A percentile compares a stretch with the other conserved stretches of the same genome.
Evolutionary conservation across 2,888 invertebrate genomes (phyloP).

Genomic region (Nematopogon swammerdamellus): DNA sequence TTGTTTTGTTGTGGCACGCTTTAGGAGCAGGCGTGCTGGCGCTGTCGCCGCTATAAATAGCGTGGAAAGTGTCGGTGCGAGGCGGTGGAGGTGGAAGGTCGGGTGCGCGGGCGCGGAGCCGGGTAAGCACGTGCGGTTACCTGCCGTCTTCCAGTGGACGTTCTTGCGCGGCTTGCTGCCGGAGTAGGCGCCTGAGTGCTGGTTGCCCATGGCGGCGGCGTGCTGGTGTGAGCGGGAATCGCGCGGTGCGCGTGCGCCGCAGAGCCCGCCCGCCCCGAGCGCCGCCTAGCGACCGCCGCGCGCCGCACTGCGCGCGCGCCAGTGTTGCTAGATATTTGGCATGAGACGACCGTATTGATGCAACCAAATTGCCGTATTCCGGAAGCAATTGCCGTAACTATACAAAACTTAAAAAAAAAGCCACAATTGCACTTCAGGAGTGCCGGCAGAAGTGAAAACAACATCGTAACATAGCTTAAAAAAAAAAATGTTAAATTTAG

Average conservation of each 20-base stretch:
- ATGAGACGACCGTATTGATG: too few species aligned
- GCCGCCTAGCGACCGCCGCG: conserved; percentile 15
- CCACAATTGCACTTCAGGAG: too few species aligned
- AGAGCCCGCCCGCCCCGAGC: conserved; percentile 21
- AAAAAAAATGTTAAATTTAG: too few species aligned
- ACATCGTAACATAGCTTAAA: too few species aligned
- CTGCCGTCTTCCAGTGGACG: conserved; percentile 84
- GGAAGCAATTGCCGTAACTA: too few species aligned
- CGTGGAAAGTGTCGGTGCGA: conserved; percentile 19
- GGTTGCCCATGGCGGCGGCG: conserved; percentile 55
- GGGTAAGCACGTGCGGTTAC: conserved; percentile 37
- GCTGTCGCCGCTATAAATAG: conserved; percentile 43
- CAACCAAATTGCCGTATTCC: too few species aligned
- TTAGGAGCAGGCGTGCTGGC: conserved; percentile 31
- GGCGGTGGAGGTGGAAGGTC: too few species aligned
- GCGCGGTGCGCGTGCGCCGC: conserved; percentile 35
- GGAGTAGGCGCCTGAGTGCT: conserved; percentile 45
- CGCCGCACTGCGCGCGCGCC: conserved; percentile 14
- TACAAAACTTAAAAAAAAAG: too few species aligned
- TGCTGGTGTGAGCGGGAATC: conserved; percentile 31
- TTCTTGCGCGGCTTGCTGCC: conserved; percentile 64
- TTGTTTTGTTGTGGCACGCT: conserved; percentile 55
- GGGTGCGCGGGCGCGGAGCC: conserved; percentile 4
- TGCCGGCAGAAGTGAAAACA: too few species aligned
- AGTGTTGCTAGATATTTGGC: too few species aligned